Percentiles rank a stretch among this genome's conserved stretches.
Evolutionary conservation across 1,140 invertebrate species (phyloP).

Genomic region (Papilio polytes): DNA sequence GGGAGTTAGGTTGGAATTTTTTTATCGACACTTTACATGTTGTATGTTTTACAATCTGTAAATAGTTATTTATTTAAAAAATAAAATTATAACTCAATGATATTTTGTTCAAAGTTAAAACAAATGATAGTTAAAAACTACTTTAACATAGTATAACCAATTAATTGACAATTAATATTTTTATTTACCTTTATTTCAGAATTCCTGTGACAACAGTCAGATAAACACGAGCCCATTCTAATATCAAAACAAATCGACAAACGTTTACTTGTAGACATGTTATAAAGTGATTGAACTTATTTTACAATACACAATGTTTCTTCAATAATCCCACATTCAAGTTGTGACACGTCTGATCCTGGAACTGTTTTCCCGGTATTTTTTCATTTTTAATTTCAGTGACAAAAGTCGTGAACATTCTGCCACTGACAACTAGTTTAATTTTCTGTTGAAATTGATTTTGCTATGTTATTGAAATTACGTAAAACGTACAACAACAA

Average conservation of each 20-base stretch:
- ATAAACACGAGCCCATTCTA: conserved; percentile 66
- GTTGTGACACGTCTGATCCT: conserved; percentile 13
- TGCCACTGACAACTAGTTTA: background rate
- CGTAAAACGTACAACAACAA: too few relatives aligned
- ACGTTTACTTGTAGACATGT: conserved; percentile 42
- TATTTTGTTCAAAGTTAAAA: too few relatives aligned
- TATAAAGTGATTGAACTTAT: conserved; percentile 42
- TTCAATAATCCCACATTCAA: background rate
- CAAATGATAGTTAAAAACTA: too few relatives aligned
- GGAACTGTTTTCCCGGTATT: conserved; percentile 14
- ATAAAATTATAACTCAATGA: too few relatives aligned
- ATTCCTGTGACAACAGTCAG: conserved; percentile 51
- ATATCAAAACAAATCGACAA: conserved; percentile 41
- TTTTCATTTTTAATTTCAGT: background rate
- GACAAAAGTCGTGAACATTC: background rate
- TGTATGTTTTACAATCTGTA: too few relatives aligned
- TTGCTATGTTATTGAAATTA: background rate
- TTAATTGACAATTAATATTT: background rate
- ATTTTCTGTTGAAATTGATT: background rate
- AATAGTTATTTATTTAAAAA: too few relatives aligned
- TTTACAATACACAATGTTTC: background rate
- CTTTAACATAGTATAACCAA: background rate
- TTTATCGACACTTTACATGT: too few relatives aligned
- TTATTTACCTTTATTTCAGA: conserved; percentile 47
- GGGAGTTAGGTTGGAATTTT: too few relatives aligned